A percentile compares a stretch with the other conserved stretches of the same genome.
phyloP scores from a whole-genome alignment of 2,888 invertebrate genomes.

The Labia minor region DNA sequence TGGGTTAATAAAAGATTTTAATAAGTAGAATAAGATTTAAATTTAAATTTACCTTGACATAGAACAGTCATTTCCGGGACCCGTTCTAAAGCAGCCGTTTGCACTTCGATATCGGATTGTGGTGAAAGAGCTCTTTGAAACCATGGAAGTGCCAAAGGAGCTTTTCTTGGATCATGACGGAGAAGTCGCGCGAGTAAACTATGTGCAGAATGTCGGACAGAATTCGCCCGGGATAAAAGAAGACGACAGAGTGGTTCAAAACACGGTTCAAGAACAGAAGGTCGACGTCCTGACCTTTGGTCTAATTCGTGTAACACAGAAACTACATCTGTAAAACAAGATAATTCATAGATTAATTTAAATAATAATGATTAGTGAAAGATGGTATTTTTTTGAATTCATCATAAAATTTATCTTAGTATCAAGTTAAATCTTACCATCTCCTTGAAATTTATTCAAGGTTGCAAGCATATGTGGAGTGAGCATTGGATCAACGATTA shows the following conservation, averaged over 20 bases:
- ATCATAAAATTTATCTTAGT: too few relatives aligned
- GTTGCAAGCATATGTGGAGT: slow-evolving; percentile 34
- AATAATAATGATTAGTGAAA: slow-evolving; percentile 13
- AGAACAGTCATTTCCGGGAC: slow-evolving; percentile 73
- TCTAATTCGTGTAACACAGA: slow-evolving; percentile 63
- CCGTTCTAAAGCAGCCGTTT: slow-evolving; percentile 65
- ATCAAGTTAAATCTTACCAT: slow-evolving; percentile 35
- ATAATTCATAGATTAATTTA: slow-evolving; percentile 18
- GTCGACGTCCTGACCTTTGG: slow-evolving; percentile 55
- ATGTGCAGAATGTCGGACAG: slow-evolving; percentile 59
- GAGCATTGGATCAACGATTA: slow-evolving; percentile 37
- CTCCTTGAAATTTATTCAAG: slow-evolving; percentile 36
- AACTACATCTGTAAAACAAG: slow-evolving; percentile 42
- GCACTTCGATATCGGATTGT: slow-evolving; percentile 45
- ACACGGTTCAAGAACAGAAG: slow-evolving; percentile 54
- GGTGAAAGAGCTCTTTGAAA: slow-evolving; percentile 29
- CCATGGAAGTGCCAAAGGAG: slow-evolving; percentile 23
- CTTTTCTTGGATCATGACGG: slow-evolving; percentile 48
- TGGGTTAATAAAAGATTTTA: too few relatives aligned
- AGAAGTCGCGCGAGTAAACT: slow-evolving; percentile 59
- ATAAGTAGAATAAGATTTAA: too few relatives aligned
- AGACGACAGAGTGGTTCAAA: slow-evolving; percentile 52
- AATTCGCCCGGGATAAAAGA: slow-evolving; percentile 49
- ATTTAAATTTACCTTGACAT: slow-evolving; percentile 60
- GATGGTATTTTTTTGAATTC: background rate